phyloP scores from a whole-genome alignment of 2,113 vertebrate species.

The Ophthalmolycus amberensis region DNA sequence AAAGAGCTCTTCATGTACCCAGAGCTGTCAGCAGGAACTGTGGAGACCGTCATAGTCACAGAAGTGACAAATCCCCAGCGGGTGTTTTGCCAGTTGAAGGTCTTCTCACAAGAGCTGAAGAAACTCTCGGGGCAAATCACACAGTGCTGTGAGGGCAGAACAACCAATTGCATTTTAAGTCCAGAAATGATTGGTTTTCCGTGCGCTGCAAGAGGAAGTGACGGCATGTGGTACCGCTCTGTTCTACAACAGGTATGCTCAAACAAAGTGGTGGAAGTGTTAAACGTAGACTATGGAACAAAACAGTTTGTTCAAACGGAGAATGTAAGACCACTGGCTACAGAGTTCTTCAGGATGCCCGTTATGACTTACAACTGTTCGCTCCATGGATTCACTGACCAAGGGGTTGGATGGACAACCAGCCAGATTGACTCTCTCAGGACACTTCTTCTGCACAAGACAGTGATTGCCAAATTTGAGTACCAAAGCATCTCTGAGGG shows the following conservation, averaged over 20 bases:
- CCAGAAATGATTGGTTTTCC: constrained; percentile 86
- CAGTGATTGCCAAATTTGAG: constrained; percentile 87
- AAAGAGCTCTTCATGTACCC: constrained; percentile 87
- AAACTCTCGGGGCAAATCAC: constrained; percentile 87
- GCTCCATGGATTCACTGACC: constrained; percentile 87
- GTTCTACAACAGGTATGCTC: constrained; percentile 86
- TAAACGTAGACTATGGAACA: constrained; percentile 91
- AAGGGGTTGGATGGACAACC: constrained; percentile 86
- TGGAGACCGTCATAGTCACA: constrained; percentile 88
- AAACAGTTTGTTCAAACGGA: constrained; percentile 86
- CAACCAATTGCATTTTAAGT: constrained; percentile 55
- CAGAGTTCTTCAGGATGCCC: constrained; percentile 90
- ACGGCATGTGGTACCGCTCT: constrained; percentile 92
- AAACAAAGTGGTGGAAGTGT: constrained; percentile 84
- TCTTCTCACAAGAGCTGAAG: constrained; percentile 88
- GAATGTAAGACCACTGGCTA: constrained; percentile 83
- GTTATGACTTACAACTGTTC: constrained; percentile 92
- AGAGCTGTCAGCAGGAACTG: constrained; percentile 85
- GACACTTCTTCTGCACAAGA: constrained; percentile 83
- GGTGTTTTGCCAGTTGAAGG: constrained; percentile 91
- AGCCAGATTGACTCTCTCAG: constrained; percentile 84
- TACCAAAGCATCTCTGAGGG: constrained; percentile 90
- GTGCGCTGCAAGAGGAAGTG: constrained; percentile 87
- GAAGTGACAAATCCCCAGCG: constrained; percentile 87
- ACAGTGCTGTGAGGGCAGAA: constrained; percentile 72